Evolutionary conservation across 2,797 vertebrate species (phyloP), one percentile per base, ranked within the genome.

Genomic region (Leucoraja ocellata): DNA sequence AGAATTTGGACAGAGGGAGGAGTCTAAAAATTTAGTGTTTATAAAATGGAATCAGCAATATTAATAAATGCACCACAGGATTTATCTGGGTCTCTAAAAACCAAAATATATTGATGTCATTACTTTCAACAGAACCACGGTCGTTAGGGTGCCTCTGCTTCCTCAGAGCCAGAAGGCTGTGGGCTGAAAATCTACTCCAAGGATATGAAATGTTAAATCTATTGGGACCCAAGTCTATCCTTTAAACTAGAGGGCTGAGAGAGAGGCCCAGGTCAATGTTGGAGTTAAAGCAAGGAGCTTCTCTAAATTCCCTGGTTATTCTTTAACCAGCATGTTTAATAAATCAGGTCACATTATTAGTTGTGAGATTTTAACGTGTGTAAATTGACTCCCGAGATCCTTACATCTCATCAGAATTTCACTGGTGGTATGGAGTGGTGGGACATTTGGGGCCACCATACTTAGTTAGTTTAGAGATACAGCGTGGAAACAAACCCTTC

Each of bases 21-120:
- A 9, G 94, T 25, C 90, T 93, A 91, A 93, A 93, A 93, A 94
- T 93, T 93, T 94, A 94, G 83, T 83, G 81, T 61, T 61, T n/a
- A 84, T 94, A 94, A 95, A 95, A 94, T 95, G 28, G 95, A 93
- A 94, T 5, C 88, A 94, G 94, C 93, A 95, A 94, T 94, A 94
- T 83, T 93, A 65, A 95, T 94, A 39, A 83, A 93, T 94, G 46
- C 54, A 58, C 46, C 28, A 28, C 58, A 63, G 13, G 83, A 13
- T 88, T 32, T 18, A 65, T 16, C 63, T 63, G 32, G n/a, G 14
- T 0, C 5, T 36, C 61, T 65, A 8, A 32, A 65, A 13, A 65
- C 32, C 21, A 18, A 79, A 68, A 88, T 7, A 6, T 86, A 65
- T 8, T n/a, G 2, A 36, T 21, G 1, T n/a, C 18, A 7, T 88